Base-by-base conservation (phyloP, 2,797 vertebrate species). In the Antrozous pallidus region DNA sequence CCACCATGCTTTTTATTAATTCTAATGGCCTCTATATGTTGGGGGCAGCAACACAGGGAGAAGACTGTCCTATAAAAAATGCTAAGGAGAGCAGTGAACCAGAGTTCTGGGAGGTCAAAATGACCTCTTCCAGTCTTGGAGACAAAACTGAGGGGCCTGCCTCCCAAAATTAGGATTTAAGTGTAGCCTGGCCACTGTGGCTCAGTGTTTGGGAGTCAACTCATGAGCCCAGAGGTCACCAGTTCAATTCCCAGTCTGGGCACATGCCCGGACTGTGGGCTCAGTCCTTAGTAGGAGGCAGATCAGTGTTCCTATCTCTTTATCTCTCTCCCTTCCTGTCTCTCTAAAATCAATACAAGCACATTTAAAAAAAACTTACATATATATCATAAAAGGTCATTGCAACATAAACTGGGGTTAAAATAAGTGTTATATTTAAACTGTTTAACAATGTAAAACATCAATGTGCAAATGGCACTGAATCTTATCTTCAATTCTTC, bases 401-500 rank as follows among this genome's bases (percentile, higher is more conserved):
- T 73, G 18, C 33, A 89, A 87, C 70, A 88, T 92, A 88, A 86
- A 49, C 33, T 75, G 31, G 70, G 20, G 77, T 77, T 95, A 88
- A 88, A 93, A 42, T 77, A 88, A 95, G 13, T 74, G 54, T 73
- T 77, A 85, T 47, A 58, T 54, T 90, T 77, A 91, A 31, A 67
- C 6, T 94, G 20, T 54, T 74, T 79, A 94, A 77, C 61, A 74
- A 88, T 88, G 83, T 90, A 94, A 93, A 94, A 65, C 58, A 93
- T 71, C 63, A 73, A 47, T 56, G 12, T 88, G 49, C 67, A 93
- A 91, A 81, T 40, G n/a, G 36, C 20, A 90, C 26, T 88, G 45
- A 82, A 83, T 65, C 83, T 47, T 86, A 94, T 65, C 65, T 90
- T 92, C 78, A 79, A 81, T 17, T 92, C 20, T 88, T 92, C 56